Evolutionary conservation across 2,888 invertebrate genomes (phyloP).

Genomic region (Agonopterix alstromeriana): DNA sequence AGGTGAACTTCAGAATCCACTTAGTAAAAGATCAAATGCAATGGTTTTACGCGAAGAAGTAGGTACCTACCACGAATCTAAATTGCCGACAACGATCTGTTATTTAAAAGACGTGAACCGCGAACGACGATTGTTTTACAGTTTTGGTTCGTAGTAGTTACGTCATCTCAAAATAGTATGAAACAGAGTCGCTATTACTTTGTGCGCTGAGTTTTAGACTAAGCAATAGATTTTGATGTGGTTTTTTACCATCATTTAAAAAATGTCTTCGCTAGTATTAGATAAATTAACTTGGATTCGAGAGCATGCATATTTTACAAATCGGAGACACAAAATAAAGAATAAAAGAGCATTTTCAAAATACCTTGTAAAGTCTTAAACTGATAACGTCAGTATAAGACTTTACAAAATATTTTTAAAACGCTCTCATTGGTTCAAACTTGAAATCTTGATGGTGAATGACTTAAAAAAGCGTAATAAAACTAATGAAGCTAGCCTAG

Average conservation of each 20-base stretch:
- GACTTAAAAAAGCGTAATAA: too few species aligned
- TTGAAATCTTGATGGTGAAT: too few species aligned
- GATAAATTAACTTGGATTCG: slow-evolving; percentile 38
- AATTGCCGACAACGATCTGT: slow-evolving; percentile 51
- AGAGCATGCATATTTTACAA: slow-evolving; percentile 50
- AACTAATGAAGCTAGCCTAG: too few species aligned
- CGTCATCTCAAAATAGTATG: slow-evolving; percentile 35
- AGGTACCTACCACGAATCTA: slow-evolving; percentile 37
- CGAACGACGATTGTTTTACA: slow-evolving; percentile 59
- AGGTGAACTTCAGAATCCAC: slow-evolving; percentile 21
- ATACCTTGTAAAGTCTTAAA: too few species aligned
- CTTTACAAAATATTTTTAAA: slow-evolving; percentile 22
- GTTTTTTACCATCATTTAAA: too few species aligned
- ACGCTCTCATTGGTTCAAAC: neutral
- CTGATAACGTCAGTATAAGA: slow-evolving; percentile 33
- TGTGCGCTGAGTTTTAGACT: too few species aligned
- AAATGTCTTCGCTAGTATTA: too few species aligned
- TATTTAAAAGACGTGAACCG: slow-evolving; percentile 48
- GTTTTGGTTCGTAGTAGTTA: slow-evolving; percentile 54
- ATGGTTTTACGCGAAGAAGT: slow-evolving; percentile 45
- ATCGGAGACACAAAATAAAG: slow-evolving; percentile 21
- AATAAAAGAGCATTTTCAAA: too few species aligned
- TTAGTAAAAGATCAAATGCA: slow-evolving; percentile 25
- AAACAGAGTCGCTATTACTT: too few species aligned
- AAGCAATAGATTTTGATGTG: too few species aligned